Base-by-base conservation (phyloP, 2,113 vertebrate genomes). In the Agapornis roseicollis region DNA sequence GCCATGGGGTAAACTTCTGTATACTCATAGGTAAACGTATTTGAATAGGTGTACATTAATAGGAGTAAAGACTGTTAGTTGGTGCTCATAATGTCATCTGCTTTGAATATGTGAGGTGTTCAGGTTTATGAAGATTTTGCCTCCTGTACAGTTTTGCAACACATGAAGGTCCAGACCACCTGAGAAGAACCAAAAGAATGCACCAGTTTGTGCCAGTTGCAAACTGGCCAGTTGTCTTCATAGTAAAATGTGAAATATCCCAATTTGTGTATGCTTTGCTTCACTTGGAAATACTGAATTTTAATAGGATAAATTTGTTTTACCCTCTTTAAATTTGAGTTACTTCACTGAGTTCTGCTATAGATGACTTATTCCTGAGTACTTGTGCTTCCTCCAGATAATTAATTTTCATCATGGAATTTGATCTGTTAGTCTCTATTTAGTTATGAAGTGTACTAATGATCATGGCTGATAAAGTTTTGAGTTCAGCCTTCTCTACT, bases 371-470 rank as follows among this genome's bases (percentile, higher is more conserved):
- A 3, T 88, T 85, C 31, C 31, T 47, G 69, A 79, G 16, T 55
- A 18, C 50, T 42, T 73, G 37, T 1, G 2, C 46, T 76, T 65
- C 61, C 58, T 88, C 42, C 50, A 66, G 63, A 37, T 44, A 93
- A 93, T 85, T 85, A 22, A 66, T 88, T 95, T 82, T 85, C n/a
- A 13, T 95, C 86, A 89, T 7, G 44, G 41, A 71, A 37, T 9
- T 64, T 70, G 49, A 23, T 71, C 42, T 82, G 42, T 60, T 79
- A 69, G 35, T 61, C 4, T 6, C 85, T 73, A 42, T 64, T 93
- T 89, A 80, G 73, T 77, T 68, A 35, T 46, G 10, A 69, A 52
- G 13, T 77, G 17, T 41, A 65, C 17, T 89, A 85, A 82, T 47
- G 47, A 84, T 64, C 5, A 8, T 58, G 44, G 17, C 20, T 84